A percentile compares a stretch with the other conserved stretches of the same genome.
These are phyloP conservation scores for Amphipoea oculea DNA, from an alignment of 2,888 invertebrate genomes.

Conservation along the genomic window DNA sequence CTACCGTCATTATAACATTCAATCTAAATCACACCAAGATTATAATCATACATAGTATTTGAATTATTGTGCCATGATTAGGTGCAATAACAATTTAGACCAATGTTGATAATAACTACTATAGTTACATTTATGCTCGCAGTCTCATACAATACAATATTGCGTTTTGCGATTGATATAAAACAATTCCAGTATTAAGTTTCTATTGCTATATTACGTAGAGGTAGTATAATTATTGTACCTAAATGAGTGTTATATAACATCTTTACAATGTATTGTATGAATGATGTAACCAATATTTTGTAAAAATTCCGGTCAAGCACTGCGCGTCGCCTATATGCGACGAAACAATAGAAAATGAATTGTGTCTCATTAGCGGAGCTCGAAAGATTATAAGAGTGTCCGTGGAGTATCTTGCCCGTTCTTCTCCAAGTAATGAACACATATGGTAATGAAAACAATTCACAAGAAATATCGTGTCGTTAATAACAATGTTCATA, in stretches of 20 bases:
- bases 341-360: no score
- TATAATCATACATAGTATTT: slow-evolving; percentile 49
- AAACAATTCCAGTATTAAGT: slow-evolving; percentile 20
- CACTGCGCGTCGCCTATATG: no score
- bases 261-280: background rate
- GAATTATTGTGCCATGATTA: slow-evolving; percentile 58
- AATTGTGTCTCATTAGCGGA: no score
- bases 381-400: no score
- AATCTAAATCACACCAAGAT: slow-evolving; percentile 59
- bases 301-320: no score
- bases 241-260: background rate
- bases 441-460: background rate
- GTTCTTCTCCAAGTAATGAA: no score
- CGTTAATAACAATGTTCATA: slow-evolving; percentile 31
- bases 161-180: slow-evolving; percentile 48
- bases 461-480: slow-evolving; percentile 14
- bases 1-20: slow-evolving; percentile 44
- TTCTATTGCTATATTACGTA: background rate
- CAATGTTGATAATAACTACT: slow-evolving; percentile 37
- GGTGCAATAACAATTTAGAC: slow-evolving; percentile 57
- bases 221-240: background rate
- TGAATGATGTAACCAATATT: no score
- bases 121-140: slow-evolving; percentile 42
- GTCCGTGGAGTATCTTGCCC: no score
- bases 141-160: slow-evolving; percentile 24